Evolutionary conservation across 2,797 vertebrate genomes (phyloP).

Genomic region (Sciaenops ocellatus): DNA sequence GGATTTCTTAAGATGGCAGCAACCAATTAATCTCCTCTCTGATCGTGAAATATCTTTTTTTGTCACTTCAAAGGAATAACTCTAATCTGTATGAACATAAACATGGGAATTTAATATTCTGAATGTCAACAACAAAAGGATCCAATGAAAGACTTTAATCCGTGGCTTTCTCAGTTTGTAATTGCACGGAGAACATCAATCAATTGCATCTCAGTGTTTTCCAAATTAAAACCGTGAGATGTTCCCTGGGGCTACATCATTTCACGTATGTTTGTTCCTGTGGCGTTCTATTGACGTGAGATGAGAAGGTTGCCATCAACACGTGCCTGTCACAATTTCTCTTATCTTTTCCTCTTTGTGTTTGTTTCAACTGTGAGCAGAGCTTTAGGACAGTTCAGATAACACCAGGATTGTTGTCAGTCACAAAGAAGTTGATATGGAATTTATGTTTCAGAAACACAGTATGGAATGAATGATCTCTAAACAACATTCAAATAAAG

Average conservation of each 20-base stretch:
- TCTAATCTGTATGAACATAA: constrained; percentile 45
- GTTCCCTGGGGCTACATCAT: constrained; percentile 36
- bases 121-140: constrained; percentile 66
- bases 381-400: neutral
- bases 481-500: neutral
- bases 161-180: constrained; percentile 48
- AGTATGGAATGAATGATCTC: neutral
- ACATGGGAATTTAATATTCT: constrained; percentile 60
- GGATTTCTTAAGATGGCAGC: constrained; percentile 52
- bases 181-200: constrained; percentile 55
- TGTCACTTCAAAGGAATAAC: constrained; percentile 60
- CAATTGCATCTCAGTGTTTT: constrained; percentile 49
- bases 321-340: neutral
- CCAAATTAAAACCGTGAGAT: constrained; percentile 39
- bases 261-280: constrained; percentile 30
- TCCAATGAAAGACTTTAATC: constrained; percentile 60
- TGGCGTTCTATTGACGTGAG: constrained; percentile 39
- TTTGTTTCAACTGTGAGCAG: constrained; percentile 13
- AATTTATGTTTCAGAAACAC: neutral
- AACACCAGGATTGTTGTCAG: neutral
- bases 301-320: constrained; percentile 49
- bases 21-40: constrained; percentile 73
- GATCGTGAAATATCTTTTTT: constrained; percentile 60
- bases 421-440: neutral
- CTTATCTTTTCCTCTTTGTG: neutral